Evolutionary conservation across 2,797 vertebrate genomes (phyloP).

Genomic region (Oryzias sinensis): DNA sequence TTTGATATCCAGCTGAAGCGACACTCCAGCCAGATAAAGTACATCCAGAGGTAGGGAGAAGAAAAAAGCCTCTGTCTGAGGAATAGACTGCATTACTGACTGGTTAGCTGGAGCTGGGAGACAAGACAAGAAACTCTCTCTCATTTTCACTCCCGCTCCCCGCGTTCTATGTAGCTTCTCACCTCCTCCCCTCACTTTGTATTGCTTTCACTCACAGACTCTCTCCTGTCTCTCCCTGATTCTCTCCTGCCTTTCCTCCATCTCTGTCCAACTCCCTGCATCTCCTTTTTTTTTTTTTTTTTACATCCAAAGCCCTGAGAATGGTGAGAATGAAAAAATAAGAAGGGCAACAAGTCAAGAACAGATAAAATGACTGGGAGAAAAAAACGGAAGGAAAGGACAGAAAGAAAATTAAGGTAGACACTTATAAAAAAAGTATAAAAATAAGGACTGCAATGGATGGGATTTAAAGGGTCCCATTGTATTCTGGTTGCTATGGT

Average conservation of each 20-base stretch:
- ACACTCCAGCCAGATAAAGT: constrained; percentile 70
- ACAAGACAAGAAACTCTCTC: constrained; percentile 71
- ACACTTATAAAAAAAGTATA: background rate
- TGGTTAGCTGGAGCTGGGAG: constrained; percentile 58
- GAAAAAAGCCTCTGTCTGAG: constrained; percentile 65
- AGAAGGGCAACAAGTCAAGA: constrained; percentile 42
- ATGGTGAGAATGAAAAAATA: constrained; percentile 61
- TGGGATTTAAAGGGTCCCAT: constrained; percentile 68
- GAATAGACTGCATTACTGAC: constrained; percentile 69
- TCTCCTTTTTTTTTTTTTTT: constrained; percentile 5
- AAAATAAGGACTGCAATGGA: constrained; percentile 37
- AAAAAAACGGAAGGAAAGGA: constrained; percentile 3
- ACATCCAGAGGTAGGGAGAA: constrained; percentile 58
- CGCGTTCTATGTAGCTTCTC: constrained; percentile 52
- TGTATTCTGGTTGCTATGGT: constrained; percentile 78
- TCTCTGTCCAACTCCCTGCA: constrained; percentile 56
- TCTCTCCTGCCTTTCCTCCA: constrained; percentile 48
- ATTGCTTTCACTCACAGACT: constrained; percentile 67
- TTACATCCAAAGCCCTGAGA: constrained; percentile 53
- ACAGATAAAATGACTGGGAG: constrained; percentile 9
- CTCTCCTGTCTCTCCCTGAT: constrained; percentile 56
- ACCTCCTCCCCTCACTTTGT: constrained; percentile 64
- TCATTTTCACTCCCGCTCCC: constrained; percentile 64
- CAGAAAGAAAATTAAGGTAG: background rate
- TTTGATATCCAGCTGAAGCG: constrained; percentile 66